Conservation (phyloP, 2,888 invertebrate species). For the Caenorhabditis imperialis region DNA sequence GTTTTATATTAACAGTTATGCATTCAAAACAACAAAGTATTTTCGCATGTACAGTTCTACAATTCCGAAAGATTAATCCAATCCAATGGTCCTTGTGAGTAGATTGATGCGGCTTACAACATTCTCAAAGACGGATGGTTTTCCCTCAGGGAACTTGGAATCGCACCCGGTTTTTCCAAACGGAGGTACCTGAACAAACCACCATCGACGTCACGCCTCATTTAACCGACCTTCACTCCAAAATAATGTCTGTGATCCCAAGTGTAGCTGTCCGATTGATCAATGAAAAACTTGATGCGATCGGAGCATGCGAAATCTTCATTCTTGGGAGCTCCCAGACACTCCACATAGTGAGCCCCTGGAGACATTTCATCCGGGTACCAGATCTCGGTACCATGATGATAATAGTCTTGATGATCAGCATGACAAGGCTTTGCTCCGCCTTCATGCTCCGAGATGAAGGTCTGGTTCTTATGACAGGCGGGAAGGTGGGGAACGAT, state of each 20-base stretch:
- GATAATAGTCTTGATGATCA: constrained; percentile 61
- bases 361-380: constrained; percentile 66
- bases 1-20: too few relatives aligned
- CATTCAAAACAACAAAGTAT: too few relatives aligned
- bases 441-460: constrained; percentile 49
- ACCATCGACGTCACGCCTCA: neutral
- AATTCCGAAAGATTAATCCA: constrained; percentile 51
- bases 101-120: constrained; percentile 56
- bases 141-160: constrained; percentile 53
- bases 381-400: constrained; percentile 75
- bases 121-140: constrained; percentile 58
- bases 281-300: constrained; percentile 64
- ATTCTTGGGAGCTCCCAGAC: constrained; percentile 69
- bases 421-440: constrained; percentile 59
- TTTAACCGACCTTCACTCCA: constrained; percentile 63
- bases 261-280: constrained; percentile 66
- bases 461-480: constrained; percentile 66
- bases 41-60: too few relatives aligned
- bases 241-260: constrained; percentile 74
- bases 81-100: constrained; percentile 60
- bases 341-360: constrained; percentile 66
- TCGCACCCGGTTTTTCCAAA: constrained; percentile 71
- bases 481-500: constrained; percentile 76
- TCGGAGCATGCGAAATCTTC: constrained; percentile 74
- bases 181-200: constrained; percentile 56